Conservation (phyloP, 2,888 invertebrate genomes). For the Calliopum simillimum region DNA sequence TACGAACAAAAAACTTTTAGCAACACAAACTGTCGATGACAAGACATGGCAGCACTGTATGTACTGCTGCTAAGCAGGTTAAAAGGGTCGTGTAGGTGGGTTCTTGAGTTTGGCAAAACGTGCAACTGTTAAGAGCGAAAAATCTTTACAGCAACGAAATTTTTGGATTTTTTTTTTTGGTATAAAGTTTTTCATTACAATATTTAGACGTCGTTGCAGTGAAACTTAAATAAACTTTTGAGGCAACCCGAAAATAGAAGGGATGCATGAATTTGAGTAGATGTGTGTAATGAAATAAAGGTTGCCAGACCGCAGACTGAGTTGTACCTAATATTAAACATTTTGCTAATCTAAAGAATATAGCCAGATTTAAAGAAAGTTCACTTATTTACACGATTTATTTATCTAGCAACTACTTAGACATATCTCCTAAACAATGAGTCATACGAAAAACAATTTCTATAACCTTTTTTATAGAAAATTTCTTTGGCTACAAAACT, state of each 20-base stretch:
- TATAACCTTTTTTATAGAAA: too few species aligned
- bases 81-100: neutral
- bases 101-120: neutral
- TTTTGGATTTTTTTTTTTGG: constrained; percentile 16
- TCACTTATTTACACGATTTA: too few species aligned
- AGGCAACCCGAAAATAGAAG: neutral
- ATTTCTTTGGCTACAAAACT: too few species aligned
- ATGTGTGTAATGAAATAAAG: neutral
- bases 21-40: constrained; percentile 39
- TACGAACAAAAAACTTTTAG: constrained; percentile 25
- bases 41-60: neutral
- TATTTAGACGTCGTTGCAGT: neutral
- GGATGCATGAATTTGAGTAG: constrained; percentile 5
- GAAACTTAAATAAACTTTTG: constrained; percentile 27
- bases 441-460: too few species aligned
- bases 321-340: too few species aligned
- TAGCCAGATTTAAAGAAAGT: too few species aligned
- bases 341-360: too few species aligned
- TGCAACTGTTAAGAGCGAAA: constrained; percentile 10
- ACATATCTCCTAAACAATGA: too few species aligned
- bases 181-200: constrained; percentile 19
- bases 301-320: too few species aligned
- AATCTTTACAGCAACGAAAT: neutral
- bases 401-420: too few species aligned
- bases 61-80: neutral